Evolutionary conservation across 1,140 invertebrate species (phyloP).

Genomic region (Homarus americanus): DNA sequence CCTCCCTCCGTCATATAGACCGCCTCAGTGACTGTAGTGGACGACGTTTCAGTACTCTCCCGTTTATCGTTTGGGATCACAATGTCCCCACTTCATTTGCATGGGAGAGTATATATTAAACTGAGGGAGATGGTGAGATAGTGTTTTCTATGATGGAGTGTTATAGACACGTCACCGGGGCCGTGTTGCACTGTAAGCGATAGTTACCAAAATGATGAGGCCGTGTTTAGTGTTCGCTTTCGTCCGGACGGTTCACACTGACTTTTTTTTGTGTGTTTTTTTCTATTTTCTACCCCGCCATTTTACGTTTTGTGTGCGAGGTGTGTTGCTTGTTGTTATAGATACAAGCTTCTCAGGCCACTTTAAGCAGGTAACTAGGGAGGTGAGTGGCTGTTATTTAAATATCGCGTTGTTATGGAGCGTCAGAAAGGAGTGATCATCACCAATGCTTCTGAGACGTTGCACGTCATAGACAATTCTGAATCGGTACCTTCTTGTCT

Average conservation of each 20-base stretch:
- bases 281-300: no score
- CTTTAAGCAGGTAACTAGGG: not conserved
- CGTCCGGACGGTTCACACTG: no score
- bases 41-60: not conserved
- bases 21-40: not conserved
- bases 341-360: not conserved
- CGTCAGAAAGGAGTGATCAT: not conserved
- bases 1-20: not conserved
- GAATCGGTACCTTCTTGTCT: slow-evolving; percentile 61
- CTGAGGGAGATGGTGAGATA: slow-evolving; percentile 49
- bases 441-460: not conserved
- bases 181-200: slow-evolving; percentile 3
- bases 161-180: slow-evolving; percentile 21
- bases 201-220: slow-evolving; percentile 24
- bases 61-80: not conserved
- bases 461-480: slow-evolving; percentile 67
- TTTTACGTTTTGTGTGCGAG: not conserved
- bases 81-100: slow-evolving; percentile 61
- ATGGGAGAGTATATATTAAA: slow-evolving; percentile 63
- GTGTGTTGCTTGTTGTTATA: not conserved
- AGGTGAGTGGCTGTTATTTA: not conserved
- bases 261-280: no score
- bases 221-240: not conserved
- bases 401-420: not conserved
- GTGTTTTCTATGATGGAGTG: slow-evolving; percentile 56